Conservation (phyloP, 2,797 vertebrate species). For the Tragopan temminckii region DNA sequence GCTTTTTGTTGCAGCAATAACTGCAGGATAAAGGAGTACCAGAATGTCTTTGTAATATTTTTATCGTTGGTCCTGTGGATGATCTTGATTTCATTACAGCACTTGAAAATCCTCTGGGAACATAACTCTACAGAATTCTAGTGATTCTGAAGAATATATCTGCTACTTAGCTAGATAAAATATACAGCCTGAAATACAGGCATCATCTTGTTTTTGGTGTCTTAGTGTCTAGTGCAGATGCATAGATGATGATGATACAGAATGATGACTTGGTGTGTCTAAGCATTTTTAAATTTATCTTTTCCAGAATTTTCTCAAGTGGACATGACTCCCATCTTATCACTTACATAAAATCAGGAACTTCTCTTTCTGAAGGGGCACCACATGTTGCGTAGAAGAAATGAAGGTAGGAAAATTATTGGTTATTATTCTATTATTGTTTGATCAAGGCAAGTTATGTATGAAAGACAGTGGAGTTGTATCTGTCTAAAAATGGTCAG, state of each 20-base stretch:
- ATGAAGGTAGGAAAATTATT: background rate
- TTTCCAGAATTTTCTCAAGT: constrained; percentile 22
- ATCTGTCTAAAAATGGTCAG: background rate
- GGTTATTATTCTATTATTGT: background rate
- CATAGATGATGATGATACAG: background rate
- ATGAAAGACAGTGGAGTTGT: background rate
- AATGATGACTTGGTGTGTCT: background rate
- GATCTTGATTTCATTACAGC: background rate
- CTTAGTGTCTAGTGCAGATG: background rate
- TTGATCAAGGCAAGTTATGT: background rate
- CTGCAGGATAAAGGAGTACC: background rate
- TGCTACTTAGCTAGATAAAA: background rate
- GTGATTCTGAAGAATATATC: background rate
- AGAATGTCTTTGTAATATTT: background rate
- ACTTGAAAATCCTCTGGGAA: background rate
- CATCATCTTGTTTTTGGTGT: background rate
- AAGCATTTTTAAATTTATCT: constrained; percentile 25
- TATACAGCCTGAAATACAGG: background rate
- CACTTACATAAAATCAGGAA: background rate
- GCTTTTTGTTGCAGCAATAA: background rate
- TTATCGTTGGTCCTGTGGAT: background rate
- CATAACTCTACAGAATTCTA: background rate
- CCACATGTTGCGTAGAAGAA: background rate
- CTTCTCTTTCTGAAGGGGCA: background rate
- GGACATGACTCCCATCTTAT: background rate